phyloP scores from a whole-genome alignment of 2,113 vertebrate genomes.

The Varanus komodoensis region DNA sequence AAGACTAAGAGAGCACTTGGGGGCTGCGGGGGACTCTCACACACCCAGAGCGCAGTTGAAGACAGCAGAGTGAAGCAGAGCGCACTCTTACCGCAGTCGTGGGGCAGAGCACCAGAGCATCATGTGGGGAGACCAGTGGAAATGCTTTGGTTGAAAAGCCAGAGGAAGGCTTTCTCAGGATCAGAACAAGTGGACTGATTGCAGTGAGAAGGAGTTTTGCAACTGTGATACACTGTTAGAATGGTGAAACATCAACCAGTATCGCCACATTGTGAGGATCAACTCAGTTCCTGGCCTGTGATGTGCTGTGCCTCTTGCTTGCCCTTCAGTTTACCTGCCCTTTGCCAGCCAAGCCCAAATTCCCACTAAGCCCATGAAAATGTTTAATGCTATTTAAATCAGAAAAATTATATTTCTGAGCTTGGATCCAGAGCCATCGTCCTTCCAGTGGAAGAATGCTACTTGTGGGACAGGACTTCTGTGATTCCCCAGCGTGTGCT shows the following conservation, averaged over 20 bases:
- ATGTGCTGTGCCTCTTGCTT: background rate
- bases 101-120: conserved; percentile 50
- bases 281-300: background rate
- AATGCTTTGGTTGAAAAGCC: background rate
- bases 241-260: background rate
- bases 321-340: background rate
- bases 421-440: too few species aligned
- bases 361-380: background rate
- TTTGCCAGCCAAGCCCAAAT: background rate
- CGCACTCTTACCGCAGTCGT: background rate
- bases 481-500: too few species aligned
- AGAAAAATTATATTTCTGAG: background rate
- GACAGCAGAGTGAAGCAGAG: background rate
- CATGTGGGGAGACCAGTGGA: background rate
- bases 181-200: background rate
- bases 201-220: background rate
- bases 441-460: too few species aligned
- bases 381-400: background rate
- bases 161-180: background rate
- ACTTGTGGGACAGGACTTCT: too few species aligned
- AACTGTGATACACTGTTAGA: background rate
- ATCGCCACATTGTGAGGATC: background rate
- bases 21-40: background rate
- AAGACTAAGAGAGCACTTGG: background rate
- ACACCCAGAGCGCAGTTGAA: background rate